phyloP scores from a whole-genome alignment of 2,797 vertebrate genomes.

The Scolopax rusticola region DNA sequence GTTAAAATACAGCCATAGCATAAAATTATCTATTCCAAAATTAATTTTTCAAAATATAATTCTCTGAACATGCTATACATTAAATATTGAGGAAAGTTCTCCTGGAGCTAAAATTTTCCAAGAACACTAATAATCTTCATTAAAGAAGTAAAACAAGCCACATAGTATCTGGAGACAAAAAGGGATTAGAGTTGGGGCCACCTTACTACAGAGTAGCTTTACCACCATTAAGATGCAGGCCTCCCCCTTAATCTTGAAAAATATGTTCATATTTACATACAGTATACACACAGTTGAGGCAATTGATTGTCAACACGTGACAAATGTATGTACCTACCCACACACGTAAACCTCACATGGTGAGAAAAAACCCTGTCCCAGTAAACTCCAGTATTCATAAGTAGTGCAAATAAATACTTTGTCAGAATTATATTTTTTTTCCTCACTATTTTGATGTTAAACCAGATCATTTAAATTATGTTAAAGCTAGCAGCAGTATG shows the following conservation, averaged over 20 bases:
- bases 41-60: slow-evolving; percentile 56
- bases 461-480: slow-evolving; percentile 19
- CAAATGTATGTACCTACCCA: slow-evolving; percentile 69
- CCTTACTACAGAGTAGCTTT: slow-evolving; percentile 51
- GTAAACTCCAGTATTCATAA: slow-evolving; percentile 74
- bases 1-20: slow-evolving; percentile 56
- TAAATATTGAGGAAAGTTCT: slow-evolving; percentile 59
- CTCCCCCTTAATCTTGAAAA: slow-evolving; percentile 62
- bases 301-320: slow-evolving; percentile 74
- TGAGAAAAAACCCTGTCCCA: slow-evolving; percentile 63
- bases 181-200: slow-evolving; percentile 29
- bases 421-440: slow-evolving; percentile 4
- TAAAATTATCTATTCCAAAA: slow-evolving; percentile 65
- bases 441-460: slow-evolving; percentile 61
- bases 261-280: slow-evolving; percentile 72
- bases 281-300: slow-evolving; percentile 71
- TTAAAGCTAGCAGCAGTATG: slow-evolving; percentile 61
- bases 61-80: slow-evolving; percentile 62
- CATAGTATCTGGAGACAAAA: slow-evolving; percentile 58
- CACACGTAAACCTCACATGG: slow-evolving; percentile 71
- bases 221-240: slow-evolving; percentile 59
- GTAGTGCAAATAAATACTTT: slow-evolving; percentile 76
- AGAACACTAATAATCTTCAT: slow-evolving; percentile 55
- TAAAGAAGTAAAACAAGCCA: slow-evolving; percentile 51
- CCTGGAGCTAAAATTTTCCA: slow-evolving; percentile 55